These are phyloP conservation scores for Halocaridina rubra DNA, from an alignment of 2,888 invertebrate species.

Conservation along the genomic window DNA sequence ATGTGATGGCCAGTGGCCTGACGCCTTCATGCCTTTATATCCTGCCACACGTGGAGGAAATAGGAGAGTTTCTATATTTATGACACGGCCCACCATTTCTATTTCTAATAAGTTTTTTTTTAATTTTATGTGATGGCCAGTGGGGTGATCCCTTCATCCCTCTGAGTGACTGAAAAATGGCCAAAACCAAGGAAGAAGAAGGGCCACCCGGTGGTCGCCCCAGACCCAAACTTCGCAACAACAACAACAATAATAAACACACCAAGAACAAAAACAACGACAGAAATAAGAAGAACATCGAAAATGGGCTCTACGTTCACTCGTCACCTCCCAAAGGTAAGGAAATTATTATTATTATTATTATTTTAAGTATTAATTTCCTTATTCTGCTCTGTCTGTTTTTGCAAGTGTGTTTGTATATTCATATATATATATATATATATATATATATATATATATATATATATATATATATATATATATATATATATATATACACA, in stretches of 20 bases:
- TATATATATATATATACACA: conserved; percentile 6
- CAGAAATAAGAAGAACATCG: conserved; percentile 30
- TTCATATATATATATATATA: background rate
- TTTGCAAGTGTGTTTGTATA: background rate
- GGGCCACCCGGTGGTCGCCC: background rate
- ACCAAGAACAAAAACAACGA: conserved; percentile 34
- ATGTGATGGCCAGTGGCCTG: too few relatives aligned
- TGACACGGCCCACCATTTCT: too few relatives aligned
- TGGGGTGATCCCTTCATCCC: too few relatives aligned
- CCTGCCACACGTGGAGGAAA: too few relatives aligned
- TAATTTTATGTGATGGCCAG: too few relatives aligned
- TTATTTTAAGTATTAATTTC: too few relatives aligned
- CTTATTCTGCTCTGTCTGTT: background rate
- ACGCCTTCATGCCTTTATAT: too few relatives aligned
- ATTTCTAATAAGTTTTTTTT: too few relatives aligned
- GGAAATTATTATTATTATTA: background rate
- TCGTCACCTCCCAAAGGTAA: conserved; percentile 47
- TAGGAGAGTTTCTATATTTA: too few relatives aligned
- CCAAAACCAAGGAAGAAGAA: conserved; percentile 17
- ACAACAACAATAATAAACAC: conserved; percentile 27
- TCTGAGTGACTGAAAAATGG: too few relatives aligned
- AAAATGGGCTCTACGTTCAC: conserved; percentile 52
- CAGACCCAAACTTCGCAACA: background rate
- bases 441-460: conserved; percentile 11
- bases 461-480: background rate